phyloP scores from a whole-genome alignment of 2,888 invertebrate genomes.

The Cyrtodaria siliqua region DNA sequence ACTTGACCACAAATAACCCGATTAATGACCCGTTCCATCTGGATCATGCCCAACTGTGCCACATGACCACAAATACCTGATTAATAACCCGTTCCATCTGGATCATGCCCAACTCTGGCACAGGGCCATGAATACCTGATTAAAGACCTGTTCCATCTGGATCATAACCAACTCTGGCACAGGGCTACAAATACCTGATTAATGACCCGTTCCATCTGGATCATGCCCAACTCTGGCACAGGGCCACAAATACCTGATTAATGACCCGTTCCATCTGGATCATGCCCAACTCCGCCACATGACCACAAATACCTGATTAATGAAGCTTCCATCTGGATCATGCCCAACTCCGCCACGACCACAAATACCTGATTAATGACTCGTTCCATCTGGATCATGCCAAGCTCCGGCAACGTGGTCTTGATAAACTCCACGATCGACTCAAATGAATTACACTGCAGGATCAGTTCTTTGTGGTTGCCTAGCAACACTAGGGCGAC shows the following conservation, averaged over 20 bases:
- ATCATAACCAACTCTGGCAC: constrained; percentile 86
- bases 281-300: constrained; percentile 86
- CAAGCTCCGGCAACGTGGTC: constrained; percentile 88
- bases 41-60: too few relatives aligned
- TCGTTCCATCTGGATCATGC: constrained; percentile 89
- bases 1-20: too few relatives aligned
- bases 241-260: constrained; percentile 89
- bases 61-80: too few relatives aligned
- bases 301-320: too few relatives aligned
- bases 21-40: too few relatives aligned
- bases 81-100: constrained; percentile 94
- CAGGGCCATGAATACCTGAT: constrained; percentile 88
- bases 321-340: too few relatives aligned
- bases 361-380: constrained; percentile 92
- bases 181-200: too few relatives aligned
- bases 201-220: too few relatives aligned
- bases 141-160: constrained; percentile 93
- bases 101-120: constrained; percentile 86
- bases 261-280: constrained; percentile 92
- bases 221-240: too few relatives aligned
- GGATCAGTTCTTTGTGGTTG: constrained; percentile 93
- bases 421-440: constrained; percentile 97
- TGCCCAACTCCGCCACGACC: too few relatives aligned
- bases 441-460: constrained; percentile 96
- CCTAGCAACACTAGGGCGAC: constrained; percentile 94